phyloP scores from a whole-genome alignment of 1,140 invertebrate genomes.

The Hylaeus anthracinus region DNA sequence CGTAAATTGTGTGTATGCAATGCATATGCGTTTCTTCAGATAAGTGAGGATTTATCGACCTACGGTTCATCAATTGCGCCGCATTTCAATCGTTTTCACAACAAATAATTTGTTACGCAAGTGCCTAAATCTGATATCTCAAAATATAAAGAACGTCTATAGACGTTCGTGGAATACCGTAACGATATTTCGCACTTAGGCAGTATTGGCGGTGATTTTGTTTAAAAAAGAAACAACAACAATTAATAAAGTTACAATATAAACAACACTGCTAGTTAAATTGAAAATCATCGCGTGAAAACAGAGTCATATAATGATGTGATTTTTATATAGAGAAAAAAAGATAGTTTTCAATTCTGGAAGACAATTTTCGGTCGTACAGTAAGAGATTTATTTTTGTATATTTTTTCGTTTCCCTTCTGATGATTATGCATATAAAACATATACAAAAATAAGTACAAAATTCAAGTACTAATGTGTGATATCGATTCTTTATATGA shows the following conservation, averaged over 20 bases:
- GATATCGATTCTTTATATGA: not conserved
- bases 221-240: not conserved
- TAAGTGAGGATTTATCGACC: constrained; percentile 18
- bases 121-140: no score
- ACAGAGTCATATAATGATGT: not conserved
- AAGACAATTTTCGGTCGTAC: constrained; percentile 12
- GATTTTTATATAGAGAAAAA: not conserved
- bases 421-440: not conserved
- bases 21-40: constrained; percentile 7
- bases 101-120: constrained; percentile 30
- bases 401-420: not conserved
- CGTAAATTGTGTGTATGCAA: constrained; percentile 26
- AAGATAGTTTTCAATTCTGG: not conserved
- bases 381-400: not conserved
- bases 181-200: constrained; percentile 21
- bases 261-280: not conserved
- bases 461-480: constrained; percentile 33
- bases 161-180: not conserved
- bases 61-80: constrained; percentile 22
- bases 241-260: not conserved
- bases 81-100: constrained; percentile 1
- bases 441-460: constrained; percentile 42
- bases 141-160: not conserved
- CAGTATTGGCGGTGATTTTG: constrained; percentile 6
- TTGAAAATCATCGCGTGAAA: not conserved